These are phyloP conservation scores for Bothrops jararaca DNA, from an alignment of 2,113 vertebrate genomes.

Conservation along the genomic window DNA sequence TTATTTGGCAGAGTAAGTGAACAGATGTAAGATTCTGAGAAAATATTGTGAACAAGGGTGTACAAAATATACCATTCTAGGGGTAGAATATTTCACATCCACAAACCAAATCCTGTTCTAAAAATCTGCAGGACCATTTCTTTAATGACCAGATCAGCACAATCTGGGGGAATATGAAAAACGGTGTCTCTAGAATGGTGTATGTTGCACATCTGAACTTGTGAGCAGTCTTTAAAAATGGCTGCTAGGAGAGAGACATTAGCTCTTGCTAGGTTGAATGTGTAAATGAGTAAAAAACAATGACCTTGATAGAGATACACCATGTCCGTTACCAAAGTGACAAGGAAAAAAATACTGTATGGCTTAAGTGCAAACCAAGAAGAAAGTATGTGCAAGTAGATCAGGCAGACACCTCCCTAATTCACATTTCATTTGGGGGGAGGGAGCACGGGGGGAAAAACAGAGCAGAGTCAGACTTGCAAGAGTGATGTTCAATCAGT, in stretches of 20 bases:
- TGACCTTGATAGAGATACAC: not conserved
- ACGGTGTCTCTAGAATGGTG: not conserved
- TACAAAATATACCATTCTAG: not conserved
- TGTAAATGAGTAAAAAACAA: not conserved
- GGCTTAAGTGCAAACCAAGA: not conserved
- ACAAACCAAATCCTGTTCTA: not conserved
- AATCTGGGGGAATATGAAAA: not conserved
- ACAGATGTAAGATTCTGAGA: not conserved
- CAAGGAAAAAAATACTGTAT: not conserved
- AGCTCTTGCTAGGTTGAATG: not conserved
- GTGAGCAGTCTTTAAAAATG: not conserved
- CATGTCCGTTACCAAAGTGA: not conserved
- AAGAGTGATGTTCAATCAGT: not conserved
- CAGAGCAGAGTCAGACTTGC: not conserved
- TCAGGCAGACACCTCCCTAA: not conserved
- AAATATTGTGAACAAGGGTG: not conserved
- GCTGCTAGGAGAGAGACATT: not conserved
- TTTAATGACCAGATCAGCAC: not conserved
- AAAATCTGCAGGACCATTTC: not conserved
- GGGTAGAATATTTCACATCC: not conserved
- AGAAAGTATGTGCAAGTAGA: not conserved
- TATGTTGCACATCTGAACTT: not conserved
- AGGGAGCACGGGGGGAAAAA: not conserved
- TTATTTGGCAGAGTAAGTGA: not conserved
- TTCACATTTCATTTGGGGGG: not conserved